phyloP scores from a whole-genome alignment of 1,140 invertebrate species.

The Apis laboriosa region DNA sequence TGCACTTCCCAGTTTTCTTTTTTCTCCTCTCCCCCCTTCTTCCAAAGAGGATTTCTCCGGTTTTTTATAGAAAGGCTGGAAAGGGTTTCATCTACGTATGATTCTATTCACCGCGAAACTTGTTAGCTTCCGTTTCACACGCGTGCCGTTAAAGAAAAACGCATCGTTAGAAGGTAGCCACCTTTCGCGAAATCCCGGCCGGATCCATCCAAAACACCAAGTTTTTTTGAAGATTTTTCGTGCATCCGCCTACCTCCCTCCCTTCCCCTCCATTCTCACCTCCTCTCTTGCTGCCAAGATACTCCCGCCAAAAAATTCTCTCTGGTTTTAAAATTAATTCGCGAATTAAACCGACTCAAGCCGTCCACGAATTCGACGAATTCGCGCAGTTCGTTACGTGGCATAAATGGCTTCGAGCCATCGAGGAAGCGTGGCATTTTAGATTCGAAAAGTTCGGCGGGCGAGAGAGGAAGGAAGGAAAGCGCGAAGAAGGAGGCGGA shows the following conservation, averaged over 20 bases:
- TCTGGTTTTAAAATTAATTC: constrained; percentile 9
- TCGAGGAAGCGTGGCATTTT: constrained; percentile 25
- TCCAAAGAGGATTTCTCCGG: not conserved
- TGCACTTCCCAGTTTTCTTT: constrained; percentile 8
- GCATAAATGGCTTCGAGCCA: constrained; percentile 26
- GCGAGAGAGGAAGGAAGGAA: not conserved
- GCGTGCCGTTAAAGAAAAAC: constrained; percentile 30
- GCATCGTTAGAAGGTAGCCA: not conserved
- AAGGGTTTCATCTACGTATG: constrained; percentile 15
- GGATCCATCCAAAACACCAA: not conserved
- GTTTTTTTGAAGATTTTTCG: constrained; percentile 11
- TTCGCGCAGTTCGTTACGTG: not conserved
- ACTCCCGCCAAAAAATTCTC: not conserved
- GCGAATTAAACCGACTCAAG: constrained; percentile 15
- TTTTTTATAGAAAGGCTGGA: not conserved
- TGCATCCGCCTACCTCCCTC: not conserved
- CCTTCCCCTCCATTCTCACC: not conserved
- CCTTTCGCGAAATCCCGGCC: not conserved
- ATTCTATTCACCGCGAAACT: constrained; percentile 25
- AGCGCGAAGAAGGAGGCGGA: not conserved
- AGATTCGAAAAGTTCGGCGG: constrained; percentile 21
- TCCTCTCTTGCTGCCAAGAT: not conserved
- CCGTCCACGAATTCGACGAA: not conserved
- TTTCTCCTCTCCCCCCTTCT: not conserved
- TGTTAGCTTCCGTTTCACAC: constrained; percentile 35